These are phyloP conservation scores for Euphonia xanthogaster DNA, from an alignment of 2,797 vertebrate genomes.

Conservation along the genomic window DNA sequence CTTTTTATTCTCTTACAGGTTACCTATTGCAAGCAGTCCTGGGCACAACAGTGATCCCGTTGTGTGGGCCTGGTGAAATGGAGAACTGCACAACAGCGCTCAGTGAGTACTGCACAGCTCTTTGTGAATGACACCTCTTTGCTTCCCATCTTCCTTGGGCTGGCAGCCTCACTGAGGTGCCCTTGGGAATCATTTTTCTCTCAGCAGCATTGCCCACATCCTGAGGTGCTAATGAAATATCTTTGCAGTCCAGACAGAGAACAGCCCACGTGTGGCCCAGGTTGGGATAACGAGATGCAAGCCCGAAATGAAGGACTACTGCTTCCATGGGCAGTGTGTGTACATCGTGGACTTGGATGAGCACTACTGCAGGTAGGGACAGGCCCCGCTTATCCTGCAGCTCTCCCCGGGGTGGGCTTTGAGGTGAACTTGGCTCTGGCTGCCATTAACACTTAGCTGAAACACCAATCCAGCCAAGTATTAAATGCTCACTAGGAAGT, in stretches of 20 bases:
- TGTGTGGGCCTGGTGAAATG: conserved; percentile 69
- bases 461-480: background rate
- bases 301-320: conserved; percentile 75
- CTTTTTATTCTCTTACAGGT: conserved; percentile 30
- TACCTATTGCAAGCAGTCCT: conserved; percentile 55
- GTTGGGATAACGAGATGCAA: conserved; percentile 67
- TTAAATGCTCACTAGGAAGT: background rate
- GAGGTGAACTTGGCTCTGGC: background rate
- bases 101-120: conserved; percentile 45
- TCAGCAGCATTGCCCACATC: background rate
- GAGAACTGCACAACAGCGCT: conserved; percentile 74
- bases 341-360: conserved; percentile 73
- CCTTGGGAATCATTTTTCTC: background rate
- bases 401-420: background rate
- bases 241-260: conserved; percentile 71
- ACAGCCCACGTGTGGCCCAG: conserved; percentile 65
- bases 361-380: conserved; percentile 74
- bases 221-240: background rate
- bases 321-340: conserved; percentile 78
- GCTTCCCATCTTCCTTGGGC: background rate
- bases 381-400: rapidly evolving
- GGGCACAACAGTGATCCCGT: conserved; percentile 73
- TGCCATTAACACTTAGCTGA: background rate
- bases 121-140: background rate
- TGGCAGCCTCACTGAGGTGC: background rate